Evolutionary conservation across 2,888 invertebrate genomes (phyloP).

Genomic region (Cepaea hortensis): DNA sequence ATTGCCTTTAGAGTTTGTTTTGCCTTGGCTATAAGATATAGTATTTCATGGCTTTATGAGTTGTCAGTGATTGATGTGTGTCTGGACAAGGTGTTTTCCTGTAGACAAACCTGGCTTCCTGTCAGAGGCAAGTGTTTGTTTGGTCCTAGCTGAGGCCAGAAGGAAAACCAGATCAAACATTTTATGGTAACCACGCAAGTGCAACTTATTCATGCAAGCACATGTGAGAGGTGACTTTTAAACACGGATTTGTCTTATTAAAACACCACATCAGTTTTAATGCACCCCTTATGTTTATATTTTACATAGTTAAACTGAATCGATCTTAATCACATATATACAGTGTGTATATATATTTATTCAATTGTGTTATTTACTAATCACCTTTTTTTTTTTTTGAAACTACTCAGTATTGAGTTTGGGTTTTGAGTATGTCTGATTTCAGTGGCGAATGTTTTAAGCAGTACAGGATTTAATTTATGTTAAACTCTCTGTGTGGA

Average conservation of each 20-base stretch:
- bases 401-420: constrained; percentile 21
- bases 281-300: background rate
- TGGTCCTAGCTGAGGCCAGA: background rate
- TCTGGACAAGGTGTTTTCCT: background rate
- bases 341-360: constrained; percentile 3
- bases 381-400: background rate
- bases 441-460: background rate
- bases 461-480: constrained; percentile 4
- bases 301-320: background rate
- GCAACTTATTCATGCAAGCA: background rate
- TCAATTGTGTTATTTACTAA: background rate
- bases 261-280: background rate
- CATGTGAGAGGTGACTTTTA: too few relatives aligned
- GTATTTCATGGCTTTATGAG: too few relatives aligned
- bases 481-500: background rate
- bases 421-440: background rate
- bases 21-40: too few relatives aligned
- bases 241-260: background rate
- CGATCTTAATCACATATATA: background rate
- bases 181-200: background rate
- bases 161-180: background rate
- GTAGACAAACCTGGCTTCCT: too few relatives aligned
- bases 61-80: background rate
- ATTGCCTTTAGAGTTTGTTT: background rate
- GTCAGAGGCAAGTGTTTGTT: too few relatives aligned